Conservation (phyloP, 53 echinoderm and acorn worm genomes). For the Mesocentrotus franciscanus region DNA sequence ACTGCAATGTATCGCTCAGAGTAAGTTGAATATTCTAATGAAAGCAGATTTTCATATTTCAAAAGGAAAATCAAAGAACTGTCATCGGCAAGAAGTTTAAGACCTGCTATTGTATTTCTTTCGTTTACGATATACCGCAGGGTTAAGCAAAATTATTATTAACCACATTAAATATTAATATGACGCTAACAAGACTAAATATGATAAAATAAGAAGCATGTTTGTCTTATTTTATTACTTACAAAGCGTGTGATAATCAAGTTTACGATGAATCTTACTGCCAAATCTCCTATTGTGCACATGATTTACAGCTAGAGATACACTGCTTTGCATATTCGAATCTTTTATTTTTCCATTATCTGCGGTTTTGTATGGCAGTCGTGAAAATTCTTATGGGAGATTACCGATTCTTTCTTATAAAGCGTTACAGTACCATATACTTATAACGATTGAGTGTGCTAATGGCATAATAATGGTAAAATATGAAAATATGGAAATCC, state of each 20-base stretch:
- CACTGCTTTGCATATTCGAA: not conserved
- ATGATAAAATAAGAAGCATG: not conserved
- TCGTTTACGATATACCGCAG: too few relatives aligned
- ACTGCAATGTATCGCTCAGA: too few relatives aligned
- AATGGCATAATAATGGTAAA: not conserved
- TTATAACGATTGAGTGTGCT: not conserved
- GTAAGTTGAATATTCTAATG: too few relatives aligned
- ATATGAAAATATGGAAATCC: not conserved
- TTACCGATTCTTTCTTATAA: not conserved
- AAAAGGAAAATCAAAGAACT: too few relatives aligned
- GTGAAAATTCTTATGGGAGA: slow-evolving; percentile 1
- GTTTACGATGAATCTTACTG: not conserved
- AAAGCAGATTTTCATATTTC: too few relatives aligned
- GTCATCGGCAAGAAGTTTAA: too few relatives aligned
- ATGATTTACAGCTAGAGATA: not conserved
- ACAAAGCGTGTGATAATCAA: not conserved
- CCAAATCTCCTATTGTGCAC: not conserved
- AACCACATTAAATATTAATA: not conserved
- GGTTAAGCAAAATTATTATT: too few relatives aligned
- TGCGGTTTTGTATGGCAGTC: not conserved
- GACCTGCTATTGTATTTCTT: too few relatives aligned
- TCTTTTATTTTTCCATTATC: not conserved
- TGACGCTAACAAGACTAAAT: not conserved
- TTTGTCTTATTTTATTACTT: not conserved
- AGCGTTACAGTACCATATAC: not conserved